Evolutionary conservation across 2,113 vertebrate species (phyloP).

Genomic region (Apistogramma diplotaenia): DNA sequence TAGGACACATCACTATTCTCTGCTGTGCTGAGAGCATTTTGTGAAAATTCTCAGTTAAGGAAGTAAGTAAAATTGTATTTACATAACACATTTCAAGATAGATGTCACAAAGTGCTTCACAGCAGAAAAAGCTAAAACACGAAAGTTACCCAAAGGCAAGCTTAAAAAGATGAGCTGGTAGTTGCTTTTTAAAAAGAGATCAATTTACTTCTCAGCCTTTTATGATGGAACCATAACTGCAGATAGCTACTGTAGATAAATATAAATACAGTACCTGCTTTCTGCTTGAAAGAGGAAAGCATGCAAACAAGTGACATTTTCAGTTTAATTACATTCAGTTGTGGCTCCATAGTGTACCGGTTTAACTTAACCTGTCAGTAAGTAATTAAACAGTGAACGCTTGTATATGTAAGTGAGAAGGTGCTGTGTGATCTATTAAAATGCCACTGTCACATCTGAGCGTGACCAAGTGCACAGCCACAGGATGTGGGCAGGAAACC

Average conservation of each 20-base stretch:
- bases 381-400: not conserved
- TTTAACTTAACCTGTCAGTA: not conserved
- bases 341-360: too few relatives aligned
- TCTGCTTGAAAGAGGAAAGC: not conserved
- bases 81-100: not conserved
- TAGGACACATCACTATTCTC: not conserved
- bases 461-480: not conserved
- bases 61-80: not conserved
- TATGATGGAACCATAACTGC: not conserved
- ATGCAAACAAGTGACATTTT: not conserved
- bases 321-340: not conserved
- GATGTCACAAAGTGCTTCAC: not conserved
- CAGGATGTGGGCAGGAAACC: conserved; percentile 24
- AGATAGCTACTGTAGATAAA: not conserved
- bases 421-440: not conserved
- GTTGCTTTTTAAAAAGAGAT: not conserved
- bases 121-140: not conserved
- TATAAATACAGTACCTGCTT: not conserved
- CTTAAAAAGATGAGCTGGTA: accelerated
- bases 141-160: too few relatives aligned
- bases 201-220: not conserved
- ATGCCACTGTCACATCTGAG: too few relatives aligned
- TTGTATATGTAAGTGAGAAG: not conserved
- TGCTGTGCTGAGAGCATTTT: not conserved
- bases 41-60: not conserved